A percentile compares a stretch with the other conserved stretches of the same genome.
Evolutionary conservation across 1,140 invertebrate species (phyloP).

Genomic region (Linepithema humile): DNA sequence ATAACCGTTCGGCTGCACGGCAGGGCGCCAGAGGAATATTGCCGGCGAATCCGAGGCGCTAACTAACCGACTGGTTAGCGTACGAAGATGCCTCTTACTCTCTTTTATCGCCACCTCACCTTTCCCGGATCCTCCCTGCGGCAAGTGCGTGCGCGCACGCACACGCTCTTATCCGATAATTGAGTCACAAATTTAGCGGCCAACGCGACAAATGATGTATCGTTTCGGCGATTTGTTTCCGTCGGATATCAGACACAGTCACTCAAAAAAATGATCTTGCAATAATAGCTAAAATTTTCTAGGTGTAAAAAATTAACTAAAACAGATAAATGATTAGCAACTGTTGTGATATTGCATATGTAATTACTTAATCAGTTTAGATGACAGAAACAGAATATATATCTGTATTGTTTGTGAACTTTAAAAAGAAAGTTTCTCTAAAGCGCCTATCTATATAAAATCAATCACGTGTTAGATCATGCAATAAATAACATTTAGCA

Average conservation of each 20-base stretch:
- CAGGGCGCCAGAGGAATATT: conserved; percentile 68
- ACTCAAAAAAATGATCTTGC: no score
- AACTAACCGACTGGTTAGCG: conserved; percentile 73
- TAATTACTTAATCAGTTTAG: no score
- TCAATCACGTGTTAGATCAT: no score
- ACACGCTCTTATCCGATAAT: conserved; percentile 67
- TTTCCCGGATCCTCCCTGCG: conserved; percentile 30
- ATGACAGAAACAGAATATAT: no score
- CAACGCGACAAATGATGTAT: conserved; percentile 75
- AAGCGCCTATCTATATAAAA: no score
- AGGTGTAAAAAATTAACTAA: no score
- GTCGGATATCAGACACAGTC: conserved; percentile 70
- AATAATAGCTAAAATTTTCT: no score
- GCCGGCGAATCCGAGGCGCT: conserved; percentile 66
- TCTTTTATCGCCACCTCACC: conserved; percentile 63
- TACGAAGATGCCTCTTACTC: conserved; percentile 59
- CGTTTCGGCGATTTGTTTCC: conserved; percentile 72
- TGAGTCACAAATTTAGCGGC: conserved; percentile 72
- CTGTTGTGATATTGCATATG: no score
- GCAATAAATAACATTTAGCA: no score
- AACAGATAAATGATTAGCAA: no score
- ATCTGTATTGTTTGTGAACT: no score
- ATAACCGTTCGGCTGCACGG: conserved; percentile 70
- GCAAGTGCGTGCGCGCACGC: conserved; percentile 25
- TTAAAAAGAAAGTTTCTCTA: no score